Evolutionary conservation across 1,140 invertebrate genomes (phyloP).

Genomic region (Aradophagus sp.): DNA sequence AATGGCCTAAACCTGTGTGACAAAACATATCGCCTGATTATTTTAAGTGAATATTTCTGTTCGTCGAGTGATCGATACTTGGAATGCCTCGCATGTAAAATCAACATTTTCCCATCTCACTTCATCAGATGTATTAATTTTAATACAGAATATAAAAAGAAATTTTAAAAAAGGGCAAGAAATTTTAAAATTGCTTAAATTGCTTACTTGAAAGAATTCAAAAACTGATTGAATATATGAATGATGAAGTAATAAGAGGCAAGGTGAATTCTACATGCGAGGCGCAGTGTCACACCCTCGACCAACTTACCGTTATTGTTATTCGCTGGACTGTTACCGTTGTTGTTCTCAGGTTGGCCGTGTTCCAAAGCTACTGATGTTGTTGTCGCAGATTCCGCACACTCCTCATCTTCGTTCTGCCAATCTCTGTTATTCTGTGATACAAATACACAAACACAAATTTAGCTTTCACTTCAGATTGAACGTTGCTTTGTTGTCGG

Average conservation of each 20-base stretch:
- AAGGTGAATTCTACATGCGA: conserved; percentile 45
- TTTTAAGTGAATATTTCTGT: conserved; percentile 70
- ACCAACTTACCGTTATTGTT: conserved; percentile 68
- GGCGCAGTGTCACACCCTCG: conserved; percentile 55
- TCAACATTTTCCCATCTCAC: conserved; percentile 1
- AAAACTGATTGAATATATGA: too few species aligned
- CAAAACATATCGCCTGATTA: conserved; percentile 75
- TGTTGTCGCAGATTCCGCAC: conserved; percentile 68
- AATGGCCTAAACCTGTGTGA: conserved; percentile 74
- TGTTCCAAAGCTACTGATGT: conserved; percentile 71
- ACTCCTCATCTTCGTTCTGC: conserved; percentile 74
- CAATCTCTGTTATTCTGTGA: conserved; percentile 72
- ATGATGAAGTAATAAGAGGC: conserved; percentile 12
- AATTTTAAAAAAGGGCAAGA: too few species aligned
- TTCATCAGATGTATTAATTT: conserved; percentile 1
- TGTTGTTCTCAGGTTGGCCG: conserved; percentile 70
- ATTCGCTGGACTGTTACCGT: conserved; percentile 65
- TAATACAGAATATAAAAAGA: too few species aligned
- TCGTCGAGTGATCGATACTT: conserved; percentile 43
- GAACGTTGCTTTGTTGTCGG: conserved; percentile 45
- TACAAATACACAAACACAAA: conserved; percentile 67
- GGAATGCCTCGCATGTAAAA: conserved; percentile 62
- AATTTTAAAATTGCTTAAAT: too few species aligned
- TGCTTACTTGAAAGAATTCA: too few species aligned
- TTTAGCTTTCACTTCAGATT: conserved; percentile 57